Evolutionary conservation across 2,797 vertebrate genomes (phyloP).

Genomic region (Chelonia mydas): DNA sequence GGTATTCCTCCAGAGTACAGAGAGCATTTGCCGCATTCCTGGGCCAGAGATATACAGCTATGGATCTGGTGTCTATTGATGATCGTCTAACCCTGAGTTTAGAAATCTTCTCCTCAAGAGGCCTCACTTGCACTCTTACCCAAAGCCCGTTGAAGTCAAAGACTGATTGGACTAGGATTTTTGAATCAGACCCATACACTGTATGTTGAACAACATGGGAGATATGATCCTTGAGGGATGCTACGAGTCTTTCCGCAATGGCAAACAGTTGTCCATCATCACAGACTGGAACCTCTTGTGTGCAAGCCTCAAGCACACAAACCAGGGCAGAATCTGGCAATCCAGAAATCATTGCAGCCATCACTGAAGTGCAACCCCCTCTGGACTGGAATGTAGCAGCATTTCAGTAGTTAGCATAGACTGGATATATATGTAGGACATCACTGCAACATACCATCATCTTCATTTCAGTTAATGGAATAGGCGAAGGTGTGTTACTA

Average conservation of each 20-base stretch:
- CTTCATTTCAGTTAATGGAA: background rate
- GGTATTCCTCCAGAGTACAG: conserved; percentile 21
- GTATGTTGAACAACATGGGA: background rate
- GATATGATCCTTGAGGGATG: background rate
- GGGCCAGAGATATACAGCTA: background rate
- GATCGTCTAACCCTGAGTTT: background rate
- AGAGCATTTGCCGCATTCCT: background rate
- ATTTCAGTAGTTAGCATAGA: background rate
- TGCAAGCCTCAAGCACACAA: background rate
- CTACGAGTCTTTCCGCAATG: background rate
- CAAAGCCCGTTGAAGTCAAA: background rate
- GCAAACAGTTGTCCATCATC: conserved; percentile 1
- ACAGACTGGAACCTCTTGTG: background rate
- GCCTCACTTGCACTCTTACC: background rate
- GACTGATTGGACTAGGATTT: background rate
- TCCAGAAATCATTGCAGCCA: background rate
- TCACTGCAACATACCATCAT: background rate
- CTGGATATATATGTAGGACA: background rate
- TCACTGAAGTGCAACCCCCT: background rate
- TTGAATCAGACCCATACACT: conserved; percentile 5
- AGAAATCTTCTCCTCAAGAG: background rate
- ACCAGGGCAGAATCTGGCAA: background rate
- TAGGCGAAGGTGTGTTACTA: background rate
- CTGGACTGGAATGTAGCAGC: background rate
- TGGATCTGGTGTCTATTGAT: background rate